These are phyloP conservation scores for Otis tarda DNA, from an alignment of 2,113 vertebrate genomes.

Conservation along the genomic window DNA sequence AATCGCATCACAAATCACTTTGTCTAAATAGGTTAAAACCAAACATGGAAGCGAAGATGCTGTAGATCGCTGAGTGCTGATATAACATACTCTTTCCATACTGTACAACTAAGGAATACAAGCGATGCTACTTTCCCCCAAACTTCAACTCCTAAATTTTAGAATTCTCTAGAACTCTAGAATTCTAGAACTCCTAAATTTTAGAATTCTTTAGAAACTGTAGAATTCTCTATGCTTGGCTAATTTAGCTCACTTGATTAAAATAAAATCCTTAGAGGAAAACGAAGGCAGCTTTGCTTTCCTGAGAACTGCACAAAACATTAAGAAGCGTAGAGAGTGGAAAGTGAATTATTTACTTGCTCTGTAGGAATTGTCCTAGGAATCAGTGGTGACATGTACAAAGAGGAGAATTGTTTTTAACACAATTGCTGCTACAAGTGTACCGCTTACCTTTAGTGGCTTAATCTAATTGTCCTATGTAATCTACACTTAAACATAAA, in stretches of 20 bases:
- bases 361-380: not conserved
- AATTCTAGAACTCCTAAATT: rapidly evolving
- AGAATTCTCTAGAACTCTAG: too few species aligned
- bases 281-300: not conserved
- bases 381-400: not conserved
- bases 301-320: not conserved
- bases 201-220: not conserved
- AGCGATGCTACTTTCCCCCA: not conserved
- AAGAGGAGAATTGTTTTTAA: not conserved
- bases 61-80: not conserved
- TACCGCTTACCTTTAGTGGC: not conserved
- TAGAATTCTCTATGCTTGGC: not conserved
- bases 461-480: not conserved
- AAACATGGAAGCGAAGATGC: not conserved
- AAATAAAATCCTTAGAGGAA: not conserved
- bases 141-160: not conserved
- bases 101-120: not conserved
- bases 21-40: not conserved
- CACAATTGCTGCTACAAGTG: not conserved
- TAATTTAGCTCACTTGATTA: not conserved
- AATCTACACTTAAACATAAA: not conserved
- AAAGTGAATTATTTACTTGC: not conserved
- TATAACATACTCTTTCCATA: rapidly evolving
- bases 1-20: not conserved
- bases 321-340: not conserved